A percentile compares a stretch with the other conserved stretches of the same genome.
Conservation (phyloP, 2,797 vertebrate species). For the Megaceryle alcyon region DNA sequence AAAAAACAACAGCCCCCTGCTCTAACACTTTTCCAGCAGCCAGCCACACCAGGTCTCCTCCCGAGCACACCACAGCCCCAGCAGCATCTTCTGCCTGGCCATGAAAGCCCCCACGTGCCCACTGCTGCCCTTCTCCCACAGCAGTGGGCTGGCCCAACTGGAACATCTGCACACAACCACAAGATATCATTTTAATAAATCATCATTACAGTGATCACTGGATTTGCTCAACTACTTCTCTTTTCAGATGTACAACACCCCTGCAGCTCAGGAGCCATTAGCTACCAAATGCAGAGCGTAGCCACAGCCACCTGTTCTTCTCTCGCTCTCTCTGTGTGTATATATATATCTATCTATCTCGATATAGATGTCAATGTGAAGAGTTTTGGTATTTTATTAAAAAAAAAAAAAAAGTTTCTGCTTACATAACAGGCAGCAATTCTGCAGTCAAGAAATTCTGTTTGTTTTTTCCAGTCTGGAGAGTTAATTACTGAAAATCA, state of each 20-base stretch:
- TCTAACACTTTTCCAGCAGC: neutral
- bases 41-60: neutral
- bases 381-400: neutral
- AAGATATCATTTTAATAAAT: accelerated
- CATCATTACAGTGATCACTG: accelerated
- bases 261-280: neutral
- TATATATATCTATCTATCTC: accelerated
- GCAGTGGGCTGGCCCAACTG: accelerated
- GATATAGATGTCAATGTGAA: neutral
- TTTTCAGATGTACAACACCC: neutral
- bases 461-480: neutral
- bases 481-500: conserved; percentile 22
- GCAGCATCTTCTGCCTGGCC: neutral
- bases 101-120: neutral
- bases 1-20: neutral
- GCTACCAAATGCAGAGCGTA: neutral
- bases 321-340: neutral
- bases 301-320: conserved; percentile 4
- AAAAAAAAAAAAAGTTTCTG: neutral
- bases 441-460: conserved; percentile 6
- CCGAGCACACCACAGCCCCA: accelerated
- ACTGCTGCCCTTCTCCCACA: neutral
- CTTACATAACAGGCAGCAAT: conserved; percentile 27
- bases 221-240: neutral
- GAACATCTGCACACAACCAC: neutral